Evolutionary conservation across 1,140 invertebrate genomes (phyloP).

Genomic region (Heliconius eleuchia): DNA sequence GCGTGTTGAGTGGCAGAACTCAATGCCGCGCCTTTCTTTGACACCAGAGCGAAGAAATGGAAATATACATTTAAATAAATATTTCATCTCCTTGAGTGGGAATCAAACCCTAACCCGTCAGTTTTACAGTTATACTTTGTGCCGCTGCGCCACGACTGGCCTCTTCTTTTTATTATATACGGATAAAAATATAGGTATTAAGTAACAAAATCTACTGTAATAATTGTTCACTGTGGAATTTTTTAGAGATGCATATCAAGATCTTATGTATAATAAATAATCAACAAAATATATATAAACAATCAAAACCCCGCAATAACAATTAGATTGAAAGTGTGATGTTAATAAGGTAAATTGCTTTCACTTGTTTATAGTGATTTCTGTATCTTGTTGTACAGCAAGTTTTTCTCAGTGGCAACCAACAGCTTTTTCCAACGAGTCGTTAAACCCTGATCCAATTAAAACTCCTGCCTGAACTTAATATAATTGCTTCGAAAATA

Average conservation of each 20-base stretch:
- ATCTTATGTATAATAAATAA: neutral
- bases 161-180: too few species aligned
- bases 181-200: too few species aligned
- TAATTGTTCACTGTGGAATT: too few species aligned
- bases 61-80: too few species aligned
- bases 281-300: neutral
- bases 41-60: too few species aligned
- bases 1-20: too few species aligned
- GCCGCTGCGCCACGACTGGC: too few species aligned
- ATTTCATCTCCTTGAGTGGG: too few species aligned
- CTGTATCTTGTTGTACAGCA: slow-evolving; percentile 10
- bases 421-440: slow-evolving; percentile 61
- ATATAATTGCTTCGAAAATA: slow-evolving; percentile 80
- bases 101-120: too few species aligned
- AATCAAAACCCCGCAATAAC: neutral
- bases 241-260: neutral
- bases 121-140: too few species aligned
- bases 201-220: too few species aligned
- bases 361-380: slow-evolving; percentile 22
- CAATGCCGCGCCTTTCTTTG: too few species aligned
- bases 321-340: slow-evolving; percentile 22
- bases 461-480: slow-evolving; percentile 71
- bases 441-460: slow-evolving; percentile 77
- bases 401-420: slow-evolving; percentile 39
- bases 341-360: slow-evolving; percentile 27